Base-by-base conservation (phyloP, 2,113 vertebrate species). In the Eulemur rufifrons region DNA sequence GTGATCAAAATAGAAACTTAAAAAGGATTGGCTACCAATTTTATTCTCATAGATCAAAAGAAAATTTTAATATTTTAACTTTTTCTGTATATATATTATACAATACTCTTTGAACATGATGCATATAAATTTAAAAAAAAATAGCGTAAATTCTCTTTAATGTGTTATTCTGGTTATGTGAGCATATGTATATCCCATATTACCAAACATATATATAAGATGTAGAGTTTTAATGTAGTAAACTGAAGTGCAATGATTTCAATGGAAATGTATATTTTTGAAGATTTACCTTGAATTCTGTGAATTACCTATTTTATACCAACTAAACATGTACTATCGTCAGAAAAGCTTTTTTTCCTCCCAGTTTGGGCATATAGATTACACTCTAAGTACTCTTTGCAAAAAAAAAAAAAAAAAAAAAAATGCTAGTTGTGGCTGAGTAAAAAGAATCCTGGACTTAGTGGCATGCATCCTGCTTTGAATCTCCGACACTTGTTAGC, bases 1-100 rank as follows among this genome's bases (percentile, higher is more conserved):
- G 39, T 86, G 63, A 95, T 93, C 89, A 63, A 92, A 92, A 73
- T 71, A 96, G 69, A 69, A 94, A 87, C 59, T 95, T 88, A 86
- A 71, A 85, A 95, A 52, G 37, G 32, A 89, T 82, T 64, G 10
- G 66, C 42, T 87, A 91, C 71, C 88, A 81, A 71, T 84, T 94
- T 86, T 7, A n/a, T 42, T 42, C 78, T 86, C 86, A 64, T 6
- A 77, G 34, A 87, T 83, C 34, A 56, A 63, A 93, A 89, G 17
- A 61, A 3, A 76, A 63, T 91, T 92, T 91, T 76, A 63, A n/a
- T 97, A 76, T 89, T 95, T 95, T 83, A 76, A 68, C 56, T 29
- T 47, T 84, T 91, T 81, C 42, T 76, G 6, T 29, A 0, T 47
- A 2, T 76, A 17, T 83, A 20, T 29, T 20, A 71, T 29, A 47